Conservation (phyloP, 2,888 invertebrate genomes). For the Plagodis pulveraria region DNA sequence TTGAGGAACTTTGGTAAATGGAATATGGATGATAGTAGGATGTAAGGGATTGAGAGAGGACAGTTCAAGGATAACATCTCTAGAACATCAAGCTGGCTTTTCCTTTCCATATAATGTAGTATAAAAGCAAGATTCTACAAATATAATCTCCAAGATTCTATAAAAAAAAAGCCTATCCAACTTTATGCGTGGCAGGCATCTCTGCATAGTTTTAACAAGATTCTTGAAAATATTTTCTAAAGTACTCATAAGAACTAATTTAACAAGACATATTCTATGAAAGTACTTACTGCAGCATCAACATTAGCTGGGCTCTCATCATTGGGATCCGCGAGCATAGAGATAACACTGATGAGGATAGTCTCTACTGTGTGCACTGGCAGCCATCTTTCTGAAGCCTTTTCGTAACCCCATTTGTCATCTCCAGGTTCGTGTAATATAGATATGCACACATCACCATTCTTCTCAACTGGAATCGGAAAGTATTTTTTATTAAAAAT, state of each 20-base stretch:
- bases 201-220: not conserved
- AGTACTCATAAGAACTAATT: too few relatives aligned
- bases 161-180: too few relatives aligned
- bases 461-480: conserved; percentile 92
- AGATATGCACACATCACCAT: conserved; percentile 99
- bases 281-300: conserved; percentile 96
- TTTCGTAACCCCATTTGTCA: conserved; percentile 99
- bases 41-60: conserved; percentile 34
- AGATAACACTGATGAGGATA: conserved; percentile 99
- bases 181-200: too few relatives aligned
- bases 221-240: too few relatives aligned
- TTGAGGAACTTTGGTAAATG: too few relatives aligned
- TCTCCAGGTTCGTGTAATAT: conserved; percentile 99
- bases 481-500: not conserved
- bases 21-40: conserved; percentile 9
- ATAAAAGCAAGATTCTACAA: too few relatives aligned
- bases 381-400: conserved; percentile 98
- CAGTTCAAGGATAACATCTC: not conserved
- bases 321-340: conserved; percentile 99
- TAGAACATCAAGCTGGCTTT: too few relatives aligned
- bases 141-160: too few relatives aligned
- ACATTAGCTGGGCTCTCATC: conserved; percentile 99
- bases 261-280: too few relatives aligned
- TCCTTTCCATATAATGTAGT: too few relatives aligned
- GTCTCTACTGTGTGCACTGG: conserved; percentile 99